phyloP scores from a whole-genome alignment of 2,113 vertebrate species.

The Brachyistius frenatus region DNA sequence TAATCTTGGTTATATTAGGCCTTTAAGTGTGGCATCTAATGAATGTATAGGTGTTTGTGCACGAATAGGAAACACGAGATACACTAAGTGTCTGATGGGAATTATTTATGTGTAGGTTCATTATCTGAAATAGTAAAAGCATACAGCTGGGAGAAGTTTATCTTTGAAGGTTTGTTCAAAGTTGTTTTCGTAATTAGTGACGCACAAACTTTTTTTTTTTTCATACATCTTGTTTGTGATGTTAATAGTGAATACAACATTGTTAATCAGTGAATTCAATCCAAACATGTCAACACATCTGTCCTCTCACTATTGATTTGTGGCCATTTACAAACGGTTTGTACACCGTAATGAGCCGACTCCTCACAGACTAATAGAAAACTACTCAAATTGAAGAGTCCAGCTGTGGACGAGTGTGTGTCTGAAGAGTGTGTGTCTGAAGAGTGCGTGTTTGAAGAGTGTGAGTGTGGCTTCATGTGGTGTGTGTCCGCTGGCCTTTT shows the following conservation, averaged over 20 bases:
- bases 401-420: slow-evolving; percentile 20
- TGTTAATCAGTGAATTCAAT: background rate
- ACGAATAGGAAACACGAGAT: too few species aligned
- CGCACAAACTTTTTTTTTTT: background rate
- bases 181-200: too few species aligned
- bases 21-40: too few species aligned
- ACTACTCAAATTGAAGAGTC: slow-evolving; percentile 1
- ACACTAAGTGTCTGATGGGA: too few species aligned
- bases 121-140: too few species aligned
- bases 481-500: slow-evolving; percentile 27
- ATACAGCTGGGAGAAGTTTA: too few species aligned
- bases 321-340: slow-evolving; percentile 1
- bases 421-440: background rate
- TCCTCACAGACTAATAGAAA: background rate
- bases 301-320: background rate
- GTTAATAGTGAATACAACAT: background rate
- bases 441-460: background rate
- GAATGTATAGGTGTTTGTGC: too few species aligned
- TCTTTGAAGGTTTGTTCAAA: too few species aligned
- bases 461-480: slow-evolving; percentile 34
- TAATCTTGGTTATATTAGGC: too few species aligned
- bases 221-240: background rate
- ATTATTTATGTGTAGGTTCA: too few species aligned
- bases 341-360: background rate
- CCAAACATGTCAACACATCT: slow-evolving; percentile 1